These are phyloP conservation scores for Xylota segnis DNA, from an alignment of 2,888 invertebrate species.

Conservation along the genomic window DNA sequence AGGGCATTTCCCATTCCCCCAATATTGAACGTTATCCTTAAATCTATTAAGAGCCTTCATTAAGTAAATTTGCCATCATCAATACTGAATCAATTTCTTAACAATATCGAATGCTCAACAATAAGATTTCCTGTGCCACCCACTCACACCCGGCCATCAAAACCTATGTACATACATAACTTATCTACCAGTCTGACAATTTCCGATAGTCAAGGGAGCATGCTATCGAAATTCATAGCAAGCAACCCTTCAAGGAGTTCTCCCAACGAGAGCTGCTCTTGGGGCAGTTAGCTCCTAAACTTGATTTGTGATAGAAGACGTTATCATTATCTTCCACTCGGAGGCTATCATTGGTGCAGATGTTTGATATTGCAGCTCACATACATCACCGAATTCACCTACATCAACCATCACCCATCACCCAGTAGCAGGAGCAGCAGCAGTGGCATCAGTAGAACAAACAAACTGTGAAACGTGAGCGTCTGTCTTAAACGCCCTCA, in stretches of 20 bases:
- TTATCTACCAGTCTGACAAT: not conserved
- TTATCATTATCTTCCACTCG: slow-evolving; percentile 24
- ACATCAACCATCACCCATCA: not conserved
- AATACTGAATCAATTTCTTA: slow-evolving; percentile 12
- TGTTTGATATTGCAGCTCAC: slow-evolving; percentile 26
- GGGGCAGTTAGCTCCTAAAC: slow-evolving; percentile 18
- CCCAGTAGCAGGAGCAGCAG: not conserved
- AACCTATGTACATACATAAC: not conserved
- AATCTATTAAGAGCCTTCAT: not conserved
- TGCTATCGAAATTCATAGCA: not conserved
- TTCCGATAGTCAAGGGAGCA: not conserved
- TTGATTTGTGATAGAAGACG: slow-evolving; percentile 38
- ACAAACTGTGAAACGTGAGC: slow-evolving; percentile 41
- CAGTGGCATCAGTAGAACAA: not conserved
- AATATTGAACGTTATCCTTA: not conserved
- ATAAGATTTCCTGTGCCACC: not conserved
- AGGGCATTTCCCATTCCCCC: not conserved
- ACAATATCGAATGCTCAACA: slow-evolving; percentile 1
- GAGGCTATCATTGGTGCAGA: slow-evolving; percentile 15
- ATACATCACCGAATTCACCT: slow-evolving; percentile 9
- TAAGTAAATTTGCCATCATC: slow-evolving; percentile 3
- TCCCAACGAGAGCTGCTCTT: slow-evolving; percentile 6
- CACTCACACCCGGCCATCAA: not conserved
- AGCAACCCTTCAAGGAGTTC: not conserved
- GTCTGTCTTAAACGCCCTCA: slow-evolving; percentile 37